Evolutionary conservation across 2,797 vertebrate species (phyloP).

Genomic region (Sebastiscus albofasciatus): DNA sequence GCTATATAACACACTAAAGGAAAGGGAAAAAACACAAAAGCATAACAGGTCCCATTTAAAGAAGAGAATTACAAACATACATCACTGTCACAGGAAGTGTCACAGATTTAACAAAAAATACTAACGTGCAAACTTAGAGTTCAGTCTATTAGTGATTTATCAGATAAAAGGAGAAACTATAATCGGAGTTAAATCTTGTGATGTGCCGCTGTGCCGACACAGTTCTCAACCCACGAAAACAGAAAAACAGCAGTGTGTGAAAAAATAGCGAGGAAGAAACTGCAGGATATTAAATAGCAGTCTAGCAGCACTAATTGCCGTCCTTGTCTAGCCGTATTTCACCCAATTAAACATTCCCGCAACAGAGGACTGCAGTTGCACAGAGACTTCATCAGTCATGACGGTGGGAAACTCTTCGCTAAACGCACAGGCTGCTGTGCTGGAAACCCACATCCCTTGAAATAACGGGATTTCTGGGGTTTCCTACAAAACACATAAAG

Average conservation of each 20-base stretch:
- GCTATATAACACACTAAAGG: no score
- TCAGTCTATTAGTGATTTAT: not conserved
- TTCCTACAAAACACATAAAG: not conserved
- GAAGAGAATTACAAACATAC: not conserved
- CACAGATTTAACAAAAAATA: not conserved
- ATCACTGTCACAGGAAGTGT: not conserved
- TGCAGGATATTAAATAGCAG: conserved; percentile 5
- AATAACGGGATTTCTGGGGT: not conserved
- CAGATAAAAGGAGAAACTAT: not conserved
- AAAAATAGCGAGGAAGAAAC: not conserved
- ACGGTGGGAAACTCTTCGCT: not conserved
- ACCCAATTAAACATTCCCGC: conserved; percentile 7
- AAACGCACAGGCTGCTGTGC: not conserved
- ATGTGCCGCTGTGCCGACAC: not conserved
- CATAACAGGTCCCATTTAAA: no score
- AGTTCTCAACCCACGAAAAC: not conserved
- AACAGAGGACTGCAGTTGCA: not conserved
- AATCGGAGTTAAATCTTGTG: not conserved
- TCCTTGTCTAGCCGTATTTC: not conserved
- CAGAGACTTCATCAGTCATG: not conserved
- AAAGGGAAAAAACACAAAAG: no score
- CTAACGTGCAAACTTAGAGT: conserved; percentile 14
- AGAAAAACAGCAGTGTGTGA: not conserved
- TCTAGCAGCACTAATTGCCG: conserved; percentile 6
- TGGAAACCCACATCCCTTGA: not conserved